These are phyloP conservation scores for Drosophila pegasa DNA, from an alignment of 2,888 invertebrate genomes.

Conservation along the genomic window DNA sequence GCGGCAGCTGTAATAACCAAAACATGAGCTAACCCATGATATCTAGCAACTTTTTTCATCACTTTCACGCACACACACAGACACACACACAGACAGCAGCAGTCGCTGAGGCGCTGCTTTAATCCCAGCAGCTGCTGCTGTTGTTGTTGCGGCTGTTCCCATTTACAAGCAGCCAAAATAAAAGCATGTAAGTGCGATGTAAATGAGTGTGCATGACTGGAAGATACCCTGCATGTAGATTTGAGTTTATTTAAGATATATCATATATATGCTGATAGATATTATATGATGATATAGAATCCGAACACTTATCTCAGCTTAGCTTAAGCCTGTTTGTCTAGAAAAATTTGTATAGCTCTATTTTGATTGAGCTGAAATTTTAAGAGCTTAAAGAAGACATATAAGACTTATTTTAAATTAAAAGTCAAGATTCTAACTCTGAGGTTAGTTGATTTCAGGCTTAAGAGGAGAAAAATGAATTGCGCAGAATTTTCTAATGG, in stretches of 20 bases:
- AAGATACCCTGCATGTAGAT: background rate
- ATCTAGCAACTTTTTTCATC: conserved; percentile 66
- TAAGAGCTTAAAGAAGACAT: background rate
- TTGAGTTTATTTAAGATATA: background rate
- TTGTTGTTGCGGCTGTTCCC: conserved; percentile 13
- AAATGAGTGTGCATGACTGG: background rate
- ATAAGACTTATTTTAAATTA: background rate
- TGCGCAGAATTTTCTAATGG: too few relatives aligned
- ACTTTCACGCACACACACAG: conserved; percentile 51
- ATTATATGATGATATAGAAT: background rate
- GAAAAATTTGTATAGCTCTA: background rate
- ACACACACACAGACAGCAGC: conserved; percentile 32
- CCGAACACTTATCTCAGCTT: background rate
- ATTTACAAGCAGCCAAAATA: conserved; percentile 24
- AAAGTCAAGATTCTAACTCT: background rate
- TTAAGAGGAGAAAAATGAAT: too few relatives aligned
- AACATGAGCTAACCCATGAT: conserved; percentile 52
- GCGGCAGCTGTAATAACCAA: conserved; percentile 75
- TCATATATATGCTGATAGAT: too few relatives aligned
- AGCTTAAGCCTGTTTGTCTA: background rate
- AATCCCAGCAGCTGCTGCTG: conserved; percentile 59
- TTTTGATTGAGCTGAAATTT: background rate
- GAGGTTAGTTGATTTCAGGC: background rate
- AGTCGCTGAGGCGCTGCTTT: conserved; percentile 46
- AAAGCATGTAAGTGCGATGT: conserved; percentile 12